Evolutionary conservation across 2,888 invertebrate species (phyloP), one percentile per base, ranked within the genome.

Genomic region (Pachymerium ferrugineum): DNA sequence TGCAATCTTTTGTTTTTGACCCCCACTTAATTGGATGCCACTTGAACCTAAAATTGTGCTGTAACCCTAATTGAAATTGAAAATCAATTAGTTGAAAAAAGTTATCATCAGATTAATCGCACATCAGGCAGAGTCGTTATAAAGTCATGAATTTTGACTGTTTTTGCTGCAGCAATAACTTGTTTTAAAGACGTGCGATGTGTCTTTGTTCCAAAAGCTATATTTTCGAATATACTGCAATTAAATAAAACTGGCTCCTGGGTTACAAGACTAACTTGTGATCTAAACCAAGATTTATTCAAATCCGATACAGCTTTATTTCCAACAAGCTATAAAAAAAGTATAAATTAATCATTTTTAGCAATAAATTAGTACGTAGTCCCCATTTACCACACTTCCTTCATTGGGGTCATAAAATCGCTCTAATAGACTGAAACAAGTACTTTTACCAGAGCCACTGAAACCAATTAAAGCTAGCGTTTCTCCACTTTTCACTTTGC

Each of bases 241-340:
- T 94, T 92, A 83, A 97, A 97, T 0, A 97, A 85, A 1, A 91
- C 89, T 0, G 95, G 97, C 80, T 97, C 96, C 83, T 97, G 97
- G 3, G 93, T 92, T 0, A 97, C 95, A 76, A 96, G 90, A 3
- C 94, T 94, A 75, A 97, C 87, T 77, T 92, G 89, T 54, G 88
- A 86, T 74, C 97, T 86, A 10, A 92, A 82, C 72, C 88, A 88
- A 0, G 86, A 80, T 22, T 92, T 80, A 0, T 91, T 89, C 78
- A 93, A 81, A 42, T 76, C 87, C 87, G 33, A 94, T 84, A 79
- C n/a, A n/a, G n/a, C n/a, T n/a, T n/a, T n/a, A n/a, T n/a, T 81
- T 0, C 87, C 88, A 79, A 92, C 92, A 38, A n/a, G n/a, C n/a
- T n/a, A 38, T 38, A 38, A 38, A 38, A 38, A 38, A 19, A 47